A percentile compares a stretch with the other conserved stretches of the same genome.
These are phyloP conservation scores for Melanotaenia parkinsoni DNA, from an alignment of 2,797 vertebrate species.

Conservation along the genomic window DNA sequence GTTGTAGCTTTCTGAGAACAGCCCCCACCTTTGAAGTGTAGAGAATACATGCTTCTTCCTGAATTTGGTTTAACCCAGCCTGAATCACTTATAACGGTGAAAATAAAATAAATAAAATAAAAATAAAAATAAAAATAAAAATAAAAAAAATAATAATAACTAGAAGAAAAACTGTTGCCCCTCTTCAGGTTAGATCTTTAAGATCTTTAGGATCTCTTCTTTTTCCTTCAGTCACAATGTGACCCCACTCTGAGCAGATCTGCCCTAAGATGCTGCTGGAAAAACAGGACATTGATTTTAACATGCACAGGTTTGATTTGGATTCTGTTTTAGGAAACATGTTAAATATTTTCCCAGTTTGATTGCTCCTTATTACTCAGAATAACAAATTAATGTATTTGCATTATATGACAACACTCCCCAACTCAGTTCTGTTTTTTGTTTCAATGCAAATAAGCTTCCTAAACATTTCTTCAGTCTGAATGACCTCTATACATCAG, in stretches of 20 bases:
- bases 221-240: slow-evolving; percentile 52
- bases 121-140: too few relatives aligned
- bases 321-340: not conserved
- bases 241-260: slow-evolving; percentile 31
- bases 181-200: slow-evolving; percentile 20
- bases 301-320: not conserved
- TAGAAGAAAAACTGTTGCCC: not conserved
- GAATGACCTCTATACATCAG: slow-evolving; percentile 62
- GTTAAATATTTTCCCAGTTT: not conserved
- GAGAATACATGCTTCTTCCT: slow-evolving; percentile 28
- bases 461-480: slow-evolving; percentile 20
- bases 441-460: slow-evolving; percentile 11
- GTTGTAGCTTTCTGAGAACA: slow-evolving; percentile 35
- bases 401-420: not conserved
- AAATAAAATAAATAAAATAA: too few relatives aligned
- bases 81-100: slow-evolving; percentile 10
- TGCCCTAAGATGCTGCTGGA: not conserved
- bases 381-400: not conserved
- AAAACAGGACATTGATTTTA: not conserved
- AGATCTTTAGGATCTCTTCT: slow-evolving; percentile 44
- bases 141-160: not conserved
- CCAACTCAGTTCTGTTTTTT: not conserved
- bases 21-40: slow-evolving; percentile 22
- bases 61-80: slow-evolving; percentile 34
- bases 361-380: not conserved